Evolutionary conservation across 2,888 invertebrate species (phyloP), one percentile per base, ranked within the genome.

Genomic region (Phlogophora meticulosa): DNA sequence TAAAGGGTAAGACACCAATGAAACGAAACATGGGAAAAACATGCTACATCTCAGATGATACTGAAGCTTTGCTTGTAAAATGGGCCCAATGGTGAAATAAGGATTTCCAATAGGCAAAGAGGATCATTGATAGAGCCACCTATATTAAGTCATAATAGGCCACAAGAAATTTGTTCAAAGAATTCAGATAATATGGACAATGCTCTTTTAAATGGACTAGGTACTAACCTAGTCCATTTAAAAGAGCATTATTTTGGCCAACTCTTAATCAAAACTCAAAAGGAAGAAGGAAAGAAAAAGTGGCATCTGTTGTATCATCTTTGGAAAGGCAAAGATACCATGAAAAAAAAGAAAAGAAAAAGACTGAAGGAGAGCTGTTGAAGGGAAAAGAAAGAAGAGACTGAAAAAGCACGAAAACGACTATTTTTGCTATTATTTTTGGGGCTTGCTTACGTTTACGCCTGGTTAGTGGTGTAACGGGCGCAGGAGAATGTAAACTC

Each of bases 41-140:
- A 15, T 38, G 38, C 38, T 38, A 38, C 15, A 38, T 38, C 15
- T 38, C 38, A 38, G 13, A 38, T 38, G 38, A 38, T 38, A 38
- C 38, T 38, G 38, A 38, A 38, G 38, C 38, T 38, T 38, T 38
- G 38, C 38, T 38, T 38, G 38, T 38, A 36, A 56, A 69, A 43
- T 66, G 69, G 72, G 65, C 65, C 34, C 61, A 59, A 70, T 76
- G 70, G 72, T 66, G 43, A 72, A 76, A 72, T 61, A 66, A 68
- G 76, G 69, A 61, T 76, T 72, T 43, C 76, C 72, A 62, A 70
- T 72, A 72, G 46, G 64, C 38, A 70, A 76, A 51, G 61, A 72
- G 4, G 38, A 38, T 38, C 38, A 38, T 38, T 38, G 38, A 38
- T 38, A 38, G 38, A 38, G 2, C 38, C 38, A 15, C 38, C 38